phyloP scores from a whole-genome alignment of 1,140 invertebrate species.

The Macrobrachium nipponense region DNA sequence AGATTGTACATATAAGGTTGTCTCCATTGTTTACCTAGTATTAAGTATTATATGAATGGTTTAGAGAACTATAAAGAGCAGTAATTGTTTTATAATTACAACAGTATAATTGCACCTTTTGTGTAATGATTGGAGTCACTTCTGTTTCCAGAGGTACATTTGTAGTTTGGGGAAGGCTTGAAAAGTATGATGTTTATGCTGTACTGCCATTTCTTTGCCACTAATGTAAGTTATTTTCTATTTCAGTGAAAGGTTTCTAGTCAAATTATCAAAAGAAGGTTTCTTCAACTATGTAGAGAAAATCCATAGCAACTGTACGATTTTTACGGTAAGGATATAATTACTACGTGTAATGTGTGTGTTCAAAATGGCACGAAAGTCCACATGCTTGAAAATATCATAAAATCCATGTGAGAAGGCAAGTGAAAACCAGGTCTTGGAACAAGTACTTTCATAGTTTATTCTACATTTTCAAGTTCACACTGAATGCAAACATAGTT shows the following conservation, averaged over 20 bases:
- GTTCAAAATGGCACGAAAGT: too few species aligned
- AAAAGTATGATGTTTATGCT: background rate
- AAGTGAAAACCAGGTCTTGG: too few species aligned
- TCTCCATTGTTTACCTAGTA: background rate
- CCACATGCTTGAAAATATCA: too few species aligned
- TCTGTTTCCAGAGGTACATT: too few species aligned
- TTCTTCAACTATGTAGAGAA: constrained; percentile 91
- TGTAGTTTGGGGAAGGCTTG: too few species aligned
- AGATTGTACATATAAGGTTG: too few species aligned
- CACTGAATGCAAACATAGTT: too few species aligned
- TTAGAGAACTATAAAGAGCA: background rate
- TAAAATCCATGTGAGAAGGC: too few species aligned
- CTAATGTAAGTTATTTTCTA: constrained; percentile 56
- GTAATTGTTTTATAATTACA: background rate
- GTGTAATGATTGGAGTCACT: background rate
- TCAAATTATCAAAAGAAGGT: constrained; percentile 88
- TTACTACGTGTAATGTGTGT: background rate
- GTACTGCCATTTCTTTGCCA: background rate
- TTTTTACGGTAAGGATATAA: constrained; percentile 81
- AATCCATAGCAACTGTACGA: constrained; percentile 86
- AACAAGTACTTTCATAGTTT: too few species aligned
- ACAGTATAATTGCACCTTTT: background rate
- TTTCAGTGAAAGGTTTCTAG: constrained; percentile 86
- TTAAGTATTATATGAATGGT: background rate
- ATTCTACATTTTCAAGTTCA: too few species aligned